These are phyloP conservation scores for Rhombomys opimus DNA, from an alignment of 2,113 vertebrate species.

Conservation along the genomic window DNA sequence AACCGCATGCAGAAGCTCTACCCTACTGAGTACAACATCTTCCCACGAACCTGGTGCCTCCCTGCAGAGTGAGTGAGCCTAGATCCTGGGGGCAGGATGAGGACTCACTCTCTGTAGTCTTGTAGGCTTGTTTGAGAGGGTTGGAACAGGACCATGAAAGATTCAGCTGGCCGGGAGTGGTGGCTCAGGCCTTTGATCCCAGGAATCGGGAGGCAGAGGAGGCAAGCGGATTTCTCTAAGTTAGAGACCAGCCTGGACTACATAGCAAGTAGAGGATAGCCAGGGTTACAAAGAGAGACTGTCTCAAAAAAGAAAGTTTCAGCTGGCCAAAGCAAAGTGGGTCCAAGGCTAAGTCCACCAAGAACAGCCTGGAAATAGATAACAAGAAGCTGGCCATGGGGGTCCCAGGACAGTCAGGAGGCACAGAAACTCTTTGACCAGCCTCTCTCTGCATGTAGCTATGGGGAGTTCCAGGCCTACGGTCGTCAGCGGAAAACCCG, in stretches of 20 bases:
- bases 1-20: conserved; percentile 89
- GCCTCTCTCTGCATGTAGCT: conserved; percentile 79
- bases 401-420: not conserved
- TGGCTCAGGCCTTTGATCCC: not conserved
- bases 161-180: not conserved
- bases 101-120: too few relatives aligned
- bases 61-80: conserved; percentile 87
- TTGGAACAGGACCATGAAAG: not conserved
- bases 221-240: not conserved
- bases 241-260: not conserved
- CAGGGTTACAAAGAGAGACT: not conserved
- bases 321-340: conserved; percentile 37
- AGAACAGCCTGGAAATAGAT: not conserved
- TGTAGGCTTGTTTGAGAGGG: not conserved
- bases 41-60: conserved; percentile 89
- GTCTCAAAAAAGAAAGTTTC: not conserved
- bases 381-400: fast-evolving
- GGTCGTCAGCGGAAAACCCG: conserved; percentile 77
- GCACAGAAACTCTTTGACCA: conserved; percentile 47
- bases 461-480: conserved; percentile 86
- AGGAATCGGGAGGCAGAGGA: not conserved
- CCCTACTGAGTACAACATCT: conserved; percentile 87
- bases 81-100: not conserved
- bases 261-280: not conserved
- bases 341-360: not conserved